Conservation (phyloP, 2,797 vertebrate genomes). For the Glossophaga mutica region DNA sequence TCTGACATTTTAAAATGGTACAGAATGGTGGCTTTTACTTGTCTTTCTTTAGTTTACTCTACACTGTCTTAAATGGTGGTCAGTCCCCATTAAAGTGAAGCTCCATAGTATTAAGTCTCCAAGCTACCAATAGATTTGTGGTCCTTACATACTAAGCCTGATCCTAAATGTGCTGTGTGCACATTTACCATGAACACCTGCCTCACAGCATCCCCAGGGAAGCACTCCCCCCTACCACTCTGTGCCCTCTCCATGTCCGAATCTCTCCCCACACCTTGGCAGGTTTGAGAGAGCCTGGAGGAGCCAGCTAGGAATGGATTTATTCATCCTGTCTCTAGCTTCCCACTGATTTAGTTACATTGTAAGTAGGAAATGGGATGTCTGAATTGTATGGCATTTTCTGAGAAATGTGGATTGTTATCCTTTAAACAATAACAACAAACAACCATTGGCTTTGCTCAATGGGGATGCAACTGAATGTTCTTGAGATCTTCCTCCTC, state of each 20-base stretch:
- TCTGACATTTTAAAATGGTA: slow-evolving; percentile 9
- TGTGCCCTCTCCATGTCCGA: neutral
- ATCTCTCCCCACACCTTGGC: fast-evolving
- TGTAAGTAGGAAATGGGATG: neutral
- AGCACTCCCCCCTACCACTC: neutral
- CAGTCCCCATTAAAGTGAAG: neutral
- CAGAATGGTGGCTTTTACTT: neutral
- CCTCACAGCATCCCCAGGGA: fast-evolving
- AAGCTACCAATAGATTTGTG: neutral
- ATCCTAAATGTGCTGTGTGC: neutral
- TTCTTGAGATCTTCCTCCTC: neutral
- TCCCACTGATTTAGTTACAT: neutral
- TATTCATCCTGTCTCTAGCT: neutral
- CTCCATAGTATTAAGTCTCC: neutral
- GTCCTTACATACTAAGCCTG: neutral
- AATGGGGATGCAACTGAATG: neutral
- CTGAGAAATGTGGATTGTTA: neutral
- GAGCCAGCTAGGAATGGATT: neutral
- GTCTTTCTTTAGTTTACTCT: neutral
- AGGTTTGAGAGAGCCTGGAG: neutral
- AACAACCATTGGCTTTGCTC: neutral
- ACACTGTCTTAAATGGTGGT: neutral
- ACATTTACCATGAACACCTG: fast-evolving
- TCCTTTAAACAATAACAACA: neutral
- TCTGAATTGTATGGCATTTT: neutral